Evolutionary conservation across 2,113 vertebrate genomes (phyloP).

Genomic region (Donacobius atricapilla): DNA sequence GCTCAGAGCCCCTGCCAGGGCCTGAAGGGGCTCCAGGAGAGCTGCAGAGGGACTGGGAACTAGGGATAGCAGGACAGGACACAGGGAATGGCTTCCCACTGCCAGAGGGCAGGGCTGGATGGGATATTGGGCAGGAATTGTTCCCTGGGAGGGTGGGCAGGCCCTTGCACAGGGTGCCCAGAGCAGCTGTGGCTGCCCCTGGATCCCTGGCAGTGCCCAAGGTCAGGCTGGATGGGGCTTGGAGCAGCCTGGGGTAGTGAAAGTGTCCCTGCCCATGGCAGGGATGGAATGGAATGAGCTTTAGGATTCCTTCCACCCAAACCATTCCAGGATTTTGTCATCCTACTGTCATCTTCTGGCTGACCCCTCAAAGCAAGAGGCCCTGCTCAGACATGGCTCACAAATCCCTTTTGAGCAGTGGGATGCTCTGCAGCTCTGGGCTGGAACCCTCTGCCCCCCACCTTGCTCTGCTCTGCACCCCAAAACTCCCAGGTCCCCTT

Average conservation of each 20-base stretch:
- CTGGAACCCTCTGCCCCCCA: neutral
- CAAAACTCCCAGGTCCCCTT: neutral
- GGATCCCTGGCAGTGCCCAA: neutral
- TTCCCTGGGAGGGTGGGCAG: rapidly evolving
- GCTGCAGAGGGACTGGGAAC: neutral
- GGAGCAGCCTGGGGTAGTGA: rapidly evolving
- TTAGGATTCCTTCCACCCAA: neutral
- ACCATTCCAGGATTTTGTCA: neutral
- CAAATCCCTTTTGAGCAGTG: neutral
- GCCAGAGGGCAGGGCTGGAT: neutral
- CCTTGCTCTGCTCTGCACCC: neutral
- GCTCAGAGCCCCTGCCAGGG: neutral
- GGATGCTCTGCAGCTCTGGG: neutral
- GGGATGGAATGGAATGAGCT: rapidly evolving
- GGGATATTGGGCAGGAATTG: neutral
- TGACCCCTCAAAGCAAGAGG: neutral
- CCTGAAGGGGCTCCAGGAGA: neutral
- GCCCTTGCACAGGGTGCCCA: neutral
- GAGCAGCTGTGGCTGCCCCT: neutral
- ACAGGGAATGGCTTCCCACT: neutral
- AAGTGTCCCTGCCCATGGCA: neutral
- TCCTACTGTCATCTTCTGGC: neutral
- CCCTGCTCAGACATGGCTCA: rapidly evolving
- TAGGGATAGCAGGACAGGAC: neutral
- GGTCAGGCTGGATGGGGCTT: rapidly evolving